Base-by-base conservation (phyloP, 2,113 vertebrate genomes). In the Drymodes brunneopygia region DNA sequence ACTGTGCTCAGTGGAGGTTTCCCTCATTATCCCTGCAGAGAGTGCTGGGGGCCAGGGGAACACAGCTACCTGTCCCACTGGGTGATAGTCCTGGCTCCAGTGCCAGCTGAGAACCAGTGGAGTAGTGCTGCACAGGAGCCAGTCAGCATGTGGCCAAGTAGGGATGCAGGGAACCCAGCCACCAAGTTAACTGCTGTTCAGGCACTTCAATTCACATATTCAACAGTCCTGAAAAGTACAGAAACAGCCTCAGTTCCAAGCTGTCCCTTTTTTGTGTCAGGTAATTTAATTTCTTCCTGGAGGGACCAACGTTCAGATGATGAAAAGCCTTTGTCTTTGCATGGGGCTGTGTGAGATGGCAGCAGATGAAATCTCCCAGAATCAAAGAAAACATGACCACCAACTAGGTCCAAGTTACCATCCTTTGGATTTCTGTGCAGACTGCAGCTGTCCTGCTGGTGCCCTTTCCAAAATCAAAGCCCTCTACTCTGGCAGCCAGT, bases 291-390 rank as follows among this genome's bases (percentile, higher is more conserved):
- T 96, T 96, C 92, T 94, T 96, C 95, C 96, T 95, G 93, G 96
- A 94, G 95, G 96, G 95, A 96, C 94, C 88, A 82, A 72, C 0
- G 92, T 96, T 96, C 95, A 96, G 93, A 96, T 97, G 96, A 96
- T 97, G 91, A 96, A 97, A 96, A 97, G 96, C 94, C 95, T 97
- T 97, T 97, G 96, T 96, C 96, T 97, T 97, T 96, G 95, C 92
- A 93, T 92, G 95, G 90, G 95, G 96, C 57, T 96, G 86, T 85
- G 90, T 92, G 91, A 94, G 91, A 92, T 91, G 90, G 83, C 86
- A 82, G 95, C 94, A 96, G 96, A 96, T 96, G 92, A 97, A 96
- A 97, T 96, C 91, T 91, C 86, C 45, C 86, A 82, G 96, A 95
- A 97, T 97, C 95, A 96, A 97, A 97, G 96, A 96, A 96, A 96